Evolutionary conservation across 1,140 invertebrate genomes (phyloP).

Genomic region (Wiebesia pumilae): DNA sequence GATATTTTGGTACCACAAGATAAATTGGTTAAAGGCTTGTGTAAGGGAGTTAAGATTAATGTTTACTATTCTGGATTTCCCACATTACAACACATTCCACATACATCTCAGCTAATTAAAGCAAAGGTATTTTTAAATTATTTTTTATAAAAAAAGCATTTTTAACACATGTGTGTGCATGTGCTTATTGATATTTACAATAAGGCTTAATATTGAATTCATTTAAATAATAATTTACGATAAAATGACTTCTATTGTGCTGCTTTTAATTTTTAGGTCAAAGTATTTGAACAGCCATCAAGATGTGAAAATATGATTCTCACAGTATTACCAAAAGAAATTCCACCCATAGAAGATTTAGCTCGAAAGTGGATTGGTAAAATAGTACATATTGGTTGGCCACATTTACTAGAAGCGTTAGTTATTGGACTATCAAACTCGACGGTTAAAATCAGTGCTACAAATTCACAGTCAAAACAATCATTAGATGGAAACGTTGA

Average conservation of each 20-base stretch:
- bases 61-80: slow-evolving; percentile 93
- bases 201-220: neutral
- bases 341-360: slow-evolving; percentile 70
- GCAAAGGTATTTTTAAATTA: slow-evolving; percentile 74
- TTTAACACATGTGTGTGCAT: no score
- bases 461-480: slow-evolving; percentile 33
- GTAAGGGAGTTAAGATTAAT: slow-evolving; percentile 81
- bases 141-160: slow-evolving; percentile 1
- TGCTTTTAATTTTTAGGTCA: slow-evolving; percentile 71
- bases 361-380: slow-evolving; percentile 82
- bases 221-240: slow-evolving; percentile 30
- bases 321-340: slow-evolving; percentile 73
- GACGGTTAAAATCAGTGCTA: slow-evolving; percentile 54
- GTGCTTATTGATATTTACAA: no score
- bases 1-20: slow-evolving; percentile 79
- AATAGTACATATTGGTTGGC: slow-evolving; percentile 89
- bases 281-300: slow-evolving; percentile 91
- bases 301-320: slow-evolving; percentile 90
- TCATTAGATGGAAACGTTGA: slow-evolving; percentile 30
- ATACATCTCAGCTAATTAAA: slow-evolving; percentile 81
- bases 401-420: slow-evolving; percentile 86
- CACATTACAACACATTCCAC: slow-evolving; percentile 88
- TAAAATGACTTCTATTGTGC: slow-evolving; percentile 18
- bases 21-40: slow-evolving; percentile 83
- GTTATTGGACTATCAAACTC: slow-evolving; percentile 61